Conservation (phyloP, 1,140 invertebrate species). For the Neodiprion lecontei region DNA sequence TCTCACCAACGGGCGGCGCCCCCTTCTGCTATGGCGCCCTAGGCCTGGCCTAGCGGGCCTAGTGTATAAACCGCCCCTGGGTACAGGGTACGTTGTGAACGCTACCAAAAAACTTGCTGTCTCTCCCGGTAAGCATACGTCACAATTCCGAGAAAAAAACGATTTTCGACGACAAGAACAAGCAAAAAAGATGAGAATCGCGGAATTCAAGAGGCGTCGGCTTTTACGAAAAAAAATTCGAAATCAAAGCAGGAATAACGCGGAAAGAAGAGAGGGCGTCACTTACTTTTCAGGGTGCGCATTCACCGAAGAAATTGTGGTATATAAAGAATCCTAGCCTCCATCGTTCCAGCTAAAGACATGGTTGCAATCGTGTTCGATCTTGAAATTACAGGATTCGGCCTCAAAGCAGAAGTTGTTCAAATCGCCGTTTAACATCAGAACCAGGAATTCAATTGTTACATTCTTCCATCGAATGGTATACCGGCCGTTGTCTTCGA, state of each 20-base stretch:
- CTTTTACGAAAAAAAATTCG: conserved; percentile 23
- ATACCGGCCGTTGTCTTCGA: conserved; percentile 15
- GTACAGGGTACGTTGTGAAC: conserved; percentile 17
- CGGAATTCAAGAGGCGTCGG: conserved; percentile 23
- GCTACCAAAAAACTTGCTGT: conserved; percentile 14
- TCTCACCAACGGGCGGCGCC: not conserved
- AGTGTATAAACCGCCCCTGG: not conserved
- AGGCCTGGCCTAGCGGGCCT: conserved; percentile 8
- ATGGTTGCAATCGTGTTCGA: conserved; percentile 22
- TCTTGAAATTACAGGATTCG: conserved; percentile 21
- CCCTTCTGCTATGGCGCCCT: not conserved
- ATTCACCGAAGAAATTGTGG: conserved; percentile 16
- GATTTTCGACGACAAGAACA: conserved; percentile 6
- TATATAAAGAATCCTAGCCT: conserved; percentile 11
- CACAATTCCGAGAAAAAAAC: conserved; percentile 11
- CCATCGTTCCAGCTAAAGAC: conserved; percentile 10
- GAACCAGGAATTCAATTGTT: conserved; percentile 19
- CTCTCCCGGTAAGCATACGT: not conserved
- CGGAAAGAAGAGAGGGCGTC: conserved; percentile 23
- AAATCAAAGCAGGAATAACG: conserved; percentile 20
- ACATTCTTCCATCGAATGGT: conserved; percentile 20
- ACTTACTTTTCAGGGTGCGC: conserved; percentile 23
- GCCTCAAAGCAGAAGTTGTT: conserved; percentile 21
- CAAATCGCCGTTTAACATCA: conserved; percentile 24
- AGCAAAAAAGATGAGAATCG: conserved; percentile 18